Percentiles rank a stretch among this genome's conserved stretches.
Evolutionary conservation across 1,140 invertebrate genomes (phyloP).

Genomic region (Cydia strobilella): DNA sequence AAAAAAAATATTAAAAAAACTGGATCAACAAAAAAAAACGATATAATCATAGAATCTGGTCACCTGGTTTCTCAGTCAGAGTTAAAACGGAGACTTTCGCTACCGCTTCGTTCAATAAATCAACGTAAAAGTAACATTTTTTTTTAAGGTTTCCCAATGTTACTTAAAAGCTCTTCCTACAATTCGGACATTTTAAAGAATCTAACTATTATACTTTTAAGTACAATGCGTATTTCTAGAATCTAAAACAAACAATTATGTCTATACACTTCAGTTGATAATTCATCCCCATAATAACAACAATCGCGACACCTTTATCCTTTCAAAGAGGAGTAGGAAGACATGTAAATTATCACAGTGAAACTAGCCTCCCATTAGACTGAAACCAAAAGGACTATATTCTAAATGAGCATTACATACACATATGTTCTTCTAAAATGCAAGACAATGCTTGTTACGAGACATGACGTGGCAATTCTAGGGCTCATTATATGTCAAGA

Average conservation of each 20-base stretch:
- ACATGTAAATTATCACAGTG: background rate
- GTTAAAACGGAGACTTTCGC: too few relatives aligned
- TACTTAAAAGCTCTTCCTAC: too few relatives aligned
- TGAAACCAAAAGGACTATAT: background rate
- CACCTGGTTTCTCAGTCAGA: too few relatives aligned
- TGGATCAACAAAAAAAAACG: too few relatives aligned
- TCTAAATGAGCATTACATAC: background rate
- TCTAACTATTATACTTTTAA: too few relatives aligned
- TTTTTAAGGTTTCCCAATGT: too few relatives aligned
- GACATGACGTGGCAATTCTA: conserved; percentile 59
- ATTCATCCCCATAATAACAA: background rate
- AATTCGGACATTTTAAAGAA: too few relatives aligned
- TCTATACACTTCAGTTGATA: background rate
- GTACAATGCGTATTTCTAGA: background rate
- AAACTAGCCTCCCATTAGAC: background rate
- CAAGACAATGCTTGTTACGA: conserved; percentile 51
- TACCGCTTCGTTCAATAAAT: too few relatives aligned
- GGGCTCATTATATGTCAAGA: conserved; percentile 48
- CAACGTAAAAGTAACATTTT: too few relatives aligned
- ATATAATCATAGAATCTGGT: too few relatives aligned
- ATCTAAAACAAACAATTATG: background rate
- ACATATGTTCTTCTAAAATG: background rate
- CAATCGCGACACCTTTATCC: background rate
- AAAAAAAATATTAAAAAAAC: too few relatives aligned
- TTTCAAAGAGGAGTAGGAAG: background rate